phyloP scores from a whole-genome alignment of 35 echinoderm and acorn worm species.

The Lytechinus variegatus region DNA sequence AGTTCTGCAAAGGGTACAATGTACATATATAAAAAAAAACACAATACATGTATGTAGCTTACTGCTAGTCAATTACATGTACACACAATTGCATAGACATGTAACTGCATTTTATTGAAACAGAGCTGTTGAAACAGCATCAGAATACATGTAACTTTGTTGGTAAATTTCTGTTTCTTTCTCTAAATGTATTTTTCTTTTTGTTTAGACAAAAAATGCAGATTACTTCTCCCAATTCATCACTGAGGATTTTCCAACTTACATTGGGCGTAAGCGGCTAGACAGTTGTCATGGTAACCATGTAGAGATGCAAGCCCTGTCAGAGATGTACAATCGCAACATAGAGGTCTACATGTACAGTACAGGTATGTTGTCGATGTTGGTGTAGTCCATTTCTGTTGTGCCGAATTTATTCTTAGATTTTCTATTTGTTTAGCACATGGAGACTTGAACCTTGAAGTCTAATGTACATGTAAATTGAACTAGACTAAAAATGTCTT shows the following conservation, averaged over 20 bases:
- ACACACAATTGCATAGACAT: too few species aligned
- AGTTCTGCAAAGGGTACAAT: too few species aligned
- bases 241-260: conserved; percentile 93
- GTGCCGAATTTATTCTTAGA: too few species aligned
- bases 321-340: conserved; percentile 98
- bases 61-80: too few species aligned
- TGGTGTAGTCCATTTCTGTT: too few species aligned
- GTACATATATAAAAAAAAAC: too few species aligned
- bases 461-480: too few species aligned
- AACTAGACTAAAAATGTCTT: too few species aligned
- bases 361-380: conserved; percentile 57
- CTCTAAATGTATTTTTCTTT: neutral
- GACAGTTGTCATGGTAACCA: conserved; percentile 99
- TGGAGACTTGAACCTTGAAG: too few species aligned
- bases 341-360: conserved; percentile 96
- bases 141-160: neutral
- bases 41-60: too few species aligned
- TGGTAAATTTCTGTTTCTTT: conserved; percentile 20
- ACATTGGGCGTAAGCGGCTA: conserved; percentile 84
- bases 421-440: too few species aligned
- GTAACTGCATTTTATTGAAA: too few species aligned
- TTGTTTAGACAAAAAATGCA: conserved; percentile 86
- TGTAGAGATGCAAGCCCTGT: conserved; percentile 98
- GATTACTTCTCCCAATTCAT: conserved; percentile 99
- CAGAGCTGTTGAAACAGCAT: neutral